Evolutionary conservation across 2,113 vertebrate species (phyloP).

Genomic region (Diglossa brunneiventris): DNA sequence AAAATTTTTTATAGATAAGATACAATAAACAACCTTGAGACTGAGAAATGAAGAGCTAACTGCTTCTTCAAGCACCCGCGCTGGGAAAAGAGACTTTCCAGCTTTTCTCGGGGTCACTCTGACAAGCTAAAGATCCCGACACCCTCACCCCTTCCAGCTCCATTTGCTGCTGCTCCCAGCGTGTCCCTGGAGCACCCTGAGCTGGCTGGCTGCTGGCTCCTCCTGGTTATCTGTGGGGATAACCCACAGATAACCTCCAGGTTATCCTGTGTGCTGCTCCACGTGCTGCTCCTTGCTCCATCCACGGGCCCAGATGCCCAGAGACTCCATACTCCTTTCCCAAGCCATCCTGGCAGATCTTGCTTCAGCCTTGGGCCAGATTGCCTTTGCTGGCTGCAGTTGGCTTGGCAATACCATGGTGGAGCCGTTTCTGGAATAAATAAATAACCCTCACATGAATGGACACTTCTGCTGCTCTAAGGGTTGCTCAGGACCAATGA

Average conservation of each 20-base stretch:
- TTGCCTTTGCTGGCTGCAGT: not conserved
- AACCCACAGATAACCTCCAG: no score
- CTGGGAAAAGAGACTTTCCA: no score
- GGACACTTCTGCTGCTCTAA: not conserved
- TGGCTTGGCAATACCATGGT: not conserved
- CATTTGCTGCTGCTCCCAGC: not conserved
- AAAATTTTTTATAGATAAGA: no score
- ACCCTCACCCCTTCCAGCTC: not conserved
- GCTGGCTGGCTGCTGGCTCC: not conserved
- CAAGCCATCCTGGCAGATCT: not conserved
- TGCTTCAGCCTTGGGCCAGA: not conserved
- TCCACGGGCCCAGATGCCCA: not conserved
- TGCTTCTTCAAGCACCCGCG: no score
- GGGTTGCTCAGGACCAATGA: not conserved
- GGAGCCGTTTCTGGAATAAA: not conserved
- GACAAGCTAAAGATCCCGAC: no score
- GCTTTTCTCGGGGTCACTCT: no score
- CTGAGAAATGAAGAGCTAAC: no score
- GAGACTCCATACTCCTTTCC: not conserved
- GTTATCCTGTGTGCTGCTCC: not conserved
- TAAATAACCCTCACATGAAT: not conserved
- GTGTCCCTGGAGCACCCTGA: fast-evolving
- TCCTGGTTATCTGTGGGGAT: not conserved
- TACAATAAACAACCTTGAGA: no score
- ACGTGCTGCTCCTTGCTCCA: not conserved